These are phyloP conservation scores for Brachionus manjavacas DNA, from an alignment of 1,140 invertebrate genomes.

Conservation along the genomic window DNA sequence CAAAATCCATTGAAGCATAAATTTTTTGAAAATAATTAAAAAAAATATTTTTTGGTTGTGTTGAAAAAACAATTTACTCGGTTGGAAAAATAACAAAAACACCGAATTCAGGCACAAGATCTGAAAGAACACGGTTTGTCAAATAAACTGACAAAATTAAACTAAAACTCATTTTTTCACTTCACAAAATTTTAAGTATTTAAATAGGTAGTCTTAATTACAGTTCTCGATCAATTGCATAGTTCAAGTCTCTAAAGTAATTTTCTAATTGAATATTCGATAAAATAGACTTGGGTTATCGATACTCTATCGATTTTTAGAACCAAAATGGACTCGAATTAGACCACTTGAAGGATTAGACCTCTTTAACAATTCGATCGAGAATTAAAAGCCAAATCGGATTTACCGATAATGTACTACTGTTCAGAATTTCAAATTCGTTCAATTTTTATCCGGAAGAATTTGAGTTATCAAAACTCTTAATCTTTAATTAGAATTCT, in stretches of 20 bases:
- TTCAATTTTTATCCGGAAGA: neutral
- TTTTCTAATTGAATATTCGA: neutral
- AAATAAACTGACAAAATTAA: neutral
- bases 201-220: neutral
- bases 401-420: neutral
- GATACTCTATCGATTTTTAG: neutral
- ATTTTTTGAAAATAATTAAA: neutral
- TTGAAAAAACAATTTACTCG: neutral
- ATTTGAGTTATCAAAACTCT: neutral
- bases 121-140: neutral
- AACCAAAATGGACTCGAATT: neutral
- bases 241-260: neutral
- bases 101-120: neutral
- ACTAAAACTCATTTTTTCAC: neutral
- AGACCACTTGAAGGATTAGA: neutral
- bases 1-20: neutral
- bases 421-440: neutral
- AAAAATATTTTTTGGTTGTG: neutral
- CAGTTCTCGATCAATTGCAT: too few relatives aligned
- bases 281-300: neutral
- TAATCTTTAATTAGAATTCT: neutral
- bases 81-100: neutral
- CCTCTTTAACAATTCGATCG: neutral
- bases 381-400: neutral
- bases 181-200: slow-evolving; percentile 7